Evolutionary conservation across 2,888 invertebrate species (phyloP).

Genomic region (Neoaliturus tenellus): DNA sequence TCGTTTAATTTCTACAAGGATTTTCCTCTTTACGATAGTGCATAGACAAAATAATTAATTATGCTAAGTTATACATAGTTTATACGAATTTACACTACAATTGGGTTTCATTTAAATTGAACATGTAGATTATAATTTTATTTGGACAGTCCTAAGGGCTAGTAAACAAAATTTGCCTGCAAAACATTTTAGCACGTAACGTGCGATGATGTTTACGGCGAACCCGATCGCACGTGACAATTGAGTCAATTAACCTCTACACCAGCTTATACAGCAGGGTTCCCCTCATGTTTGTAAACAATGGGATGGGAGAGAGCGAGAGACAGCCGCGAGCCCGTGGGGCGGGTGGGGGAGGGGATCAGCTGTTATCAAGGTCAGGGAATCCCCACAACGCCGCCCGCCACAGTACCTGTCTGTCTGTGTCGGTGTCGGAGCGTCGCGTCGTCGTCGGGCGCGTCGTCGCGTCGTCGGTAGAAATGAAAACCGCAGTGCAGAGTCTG

Average conservation of each 20-base stretch:
- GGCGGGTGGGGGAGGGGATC: neutral
- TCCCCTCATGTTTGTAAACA: neutral
- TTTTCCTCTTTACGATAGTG: no score
- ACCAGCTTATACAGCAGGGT: neutral
- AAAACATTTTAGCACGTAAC: neutral
- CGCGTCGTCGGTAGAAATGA: neutral
- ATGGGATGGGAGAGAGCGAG: conserved; percentile 29
- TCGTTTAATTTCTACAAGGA: no score
- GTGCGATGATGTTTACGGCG: neutral
- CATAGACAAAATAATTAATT: no score
- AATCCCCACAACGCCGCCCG: conserved; percentile 9
- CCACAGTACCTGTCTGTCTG: neutral
- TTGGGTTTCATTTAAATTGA: no score
- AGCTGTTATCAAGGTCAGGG: conserved; percentile 11
- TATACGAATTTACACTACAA: no score
- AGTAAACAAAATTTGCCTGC: neutral
- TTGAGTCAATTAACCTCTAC: neutral
- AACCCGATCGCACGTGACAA: neutral
- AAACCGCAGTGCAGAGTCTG: neutral
- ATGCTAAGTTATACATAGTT: no score
- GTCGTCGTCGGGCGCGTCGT: no score
- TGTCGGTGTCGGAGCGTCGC: neutral
- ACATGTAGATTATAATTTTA: no score
- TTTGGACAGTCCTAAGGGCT: no score
- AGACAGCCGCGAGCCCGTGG: neutral